Evolutionary conservation across 2,113 vertebrate genomes (phyloP).

Genomic region (Phalacrocorax pelagicus): DNA sequence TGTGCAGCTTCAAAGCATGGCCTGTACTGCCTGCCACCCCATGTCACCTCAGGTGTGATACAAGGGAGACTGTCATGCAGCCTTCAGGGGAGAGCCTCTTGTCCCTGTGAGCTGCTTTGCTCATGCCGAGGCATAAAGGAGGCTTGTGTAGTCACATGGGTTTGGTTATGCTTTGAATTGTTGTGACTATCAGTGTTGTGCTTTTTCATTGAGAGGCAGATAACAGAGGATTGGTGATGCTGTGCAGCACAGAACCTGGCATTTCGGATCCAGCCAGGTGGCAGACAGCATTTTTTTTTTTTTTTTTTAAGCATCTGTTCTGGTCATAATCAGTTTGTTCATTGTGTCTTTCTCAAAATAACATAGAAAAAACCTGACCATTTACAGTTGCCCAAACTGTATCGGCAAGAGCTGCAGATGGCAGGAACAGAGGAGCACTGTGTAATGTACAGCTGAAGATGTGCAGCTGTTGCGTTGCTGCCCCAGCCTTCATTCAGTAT

Average conservation of each 20-base stretch:
- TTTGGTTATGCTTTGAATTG: neutral
- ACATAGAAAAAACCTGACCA: neutral
- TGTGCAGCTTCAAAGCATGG: rapidly evolving
- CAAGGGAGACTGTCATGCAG: neutral
- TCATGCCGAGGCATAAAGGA: neutral
- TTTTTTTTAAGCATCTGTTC: neutral
- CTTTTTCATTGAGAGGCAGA: neutral
- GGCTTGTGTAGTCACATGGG: rapidly evolving
- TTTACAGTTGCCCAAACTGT: neutral
- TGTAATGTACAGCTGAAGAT: neutral
- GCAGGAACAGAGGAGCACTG: neutral
- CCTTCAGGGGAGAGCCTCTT: neutral
- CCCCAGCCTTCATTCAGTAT: neutral
- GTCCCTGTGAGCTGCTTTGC: neutral
- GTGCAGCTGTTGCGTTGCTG: neutral
- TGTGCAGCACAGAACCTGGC: neutral
- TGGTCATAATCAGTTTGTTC: neutral
- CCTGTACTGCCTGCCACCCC: neutral
- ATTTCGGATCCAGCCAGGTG: neutral
- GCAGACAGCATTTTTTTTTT: neutral
- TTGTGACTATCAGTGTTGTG: neutral
- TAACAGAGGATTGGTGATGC: neutral
- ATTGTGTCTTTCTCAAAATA: neutral
- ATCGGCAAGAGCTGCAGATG: neutral
- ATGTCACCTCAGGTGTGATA: neutral